Conservation (phyloP, 2,113 vertebrate genomes). For the Phoxinus phoxinus region DNA sequence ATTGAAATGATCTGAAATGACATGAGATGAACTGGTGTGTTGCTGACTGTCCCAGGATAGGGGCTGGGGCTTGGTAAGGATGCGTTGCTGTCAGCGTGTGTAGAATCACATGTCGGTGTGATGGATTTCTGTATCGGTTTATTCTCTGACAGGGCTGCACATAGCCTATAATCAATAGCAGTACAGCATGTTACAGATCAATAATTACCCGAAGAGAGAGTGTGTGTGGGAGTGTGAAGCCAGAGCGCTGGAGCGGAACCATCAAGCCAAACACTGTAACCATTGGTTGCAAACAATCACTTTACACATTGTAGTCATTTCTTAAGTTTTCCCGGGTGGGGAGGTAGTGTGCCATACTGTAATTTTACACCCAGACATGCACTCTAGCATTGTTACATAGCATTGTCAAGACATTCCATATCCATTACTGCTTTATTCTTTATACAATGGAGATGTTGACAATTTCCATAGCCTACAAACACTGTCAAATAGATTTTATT, state of each 20-base stretch:
- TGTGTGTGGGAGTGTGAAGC: conserved; percentile 24
- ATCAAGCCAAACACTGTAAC: conserved; percentile 40
- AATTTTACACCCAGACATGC: conserved; percentile 5
- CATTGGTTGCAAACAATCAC: conserved; percentile 20
- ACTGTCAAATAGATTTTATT: not conserved
- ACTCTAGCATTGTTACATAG: conserved; percentile 5
- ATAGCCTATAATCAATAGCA: conserved; percentile 48
- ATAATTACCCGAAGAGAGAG: conserved; percentile 33
- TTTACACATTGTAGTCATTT: conserved; percentile 27
- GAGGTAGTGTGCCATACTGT: conserved; percentile 7
- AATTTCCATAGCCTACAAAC: not conserved
- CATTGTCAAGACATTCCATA: conserved; percentile 18
- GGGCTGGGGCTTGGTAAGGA: conserved; percentile 27
- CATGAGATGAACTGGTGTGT: not conserved
- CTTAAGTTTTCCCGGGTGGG: conserved; percentile 10
- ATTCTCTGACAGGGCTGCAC: conserved; percentile 34
- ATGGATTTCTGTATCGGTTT: conserved; percentile 45
- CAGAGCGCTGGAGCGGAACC: conserved; percentile 14
- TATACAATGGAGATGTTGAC: not conserved
- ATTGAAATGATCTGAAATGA: not conserved
- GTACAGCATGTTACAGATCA: conserved; percentile 43
- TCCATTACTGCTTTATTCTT: not conserved
- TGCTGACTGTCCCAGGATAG: not conserved
- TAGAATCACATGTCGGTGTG: conserved; percentile 32
- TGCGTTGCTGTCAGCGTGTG: conserved; percentile 37